phyloP scores from a whole-genome alignment of 92 coral and sea anemone genomes.

The Epizoanthus stellaris region DNA sequence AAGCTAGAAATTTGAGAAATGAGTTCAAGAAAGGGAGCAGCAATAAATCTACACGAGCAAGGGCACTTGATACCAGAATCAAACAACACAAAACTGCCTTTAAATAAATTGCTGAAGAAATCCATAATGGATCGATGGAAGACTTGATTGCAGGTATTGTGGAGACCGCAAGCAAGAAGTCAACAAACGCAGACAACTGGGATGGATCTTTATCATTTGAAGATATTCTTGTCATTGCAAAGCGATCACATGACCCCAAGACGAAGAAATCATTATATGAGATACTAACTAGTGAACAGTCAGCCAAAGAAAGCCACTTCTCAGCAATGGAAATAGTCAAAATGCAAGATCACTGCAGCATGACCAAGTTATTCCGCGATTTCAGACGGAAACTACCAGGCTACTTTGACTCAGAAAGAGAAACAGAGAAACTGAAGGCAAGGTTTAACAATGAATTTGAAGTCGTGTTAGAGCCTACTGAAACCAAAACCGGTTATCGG shows the following conservation, averaged over 20 bases:
- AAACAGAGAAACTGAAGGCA: too few species aligned
- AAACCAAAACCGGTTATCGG: constrained; percentile 10
- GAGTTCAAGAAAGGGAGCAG: too few species aligned
- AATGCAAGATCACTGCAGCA: constrained; percentile 8
- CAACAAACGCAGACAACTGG: not conserved
- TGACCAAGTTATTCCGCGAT: not conserved
- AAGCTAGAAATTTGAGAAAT: too few species aligned
- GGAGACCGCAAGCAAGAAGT: not conserved
- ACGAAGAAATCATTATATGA: constrained; percentile 27
- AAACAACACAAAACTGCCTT: not conserved
- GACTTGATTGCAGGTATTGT: constrained; percentile 3
- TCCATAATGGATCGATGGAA: not conserved
- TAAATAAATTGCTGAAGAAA: not conserved
- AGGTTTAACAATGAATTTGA: constrained; percentile 28
- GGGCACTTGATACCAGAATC: not conserved
- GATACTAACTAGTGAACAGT: not conserved
- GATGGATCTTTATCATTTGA: constrained; percentile 36
- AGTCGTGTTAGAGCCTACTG: constrained; percentile 24
- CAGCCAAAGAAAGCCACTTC: not conserved
- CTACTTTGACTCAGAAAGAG: too few species aligned
- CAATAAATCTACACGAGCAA: too few species aligned
- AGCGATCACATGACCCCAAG: constrained; percentile 9
- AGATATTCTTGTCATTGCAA: constrained; percentile 9
- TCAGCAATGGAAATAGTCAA: constrained; percentile 15
- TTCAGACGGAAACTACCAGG: constrained; percentile 19